Evolutionary conservation across 2,888 invertebrate species (phyloP), one percentile per base, ranked within the genome.

Genomic region (Lutraria lutraria): DNA sequence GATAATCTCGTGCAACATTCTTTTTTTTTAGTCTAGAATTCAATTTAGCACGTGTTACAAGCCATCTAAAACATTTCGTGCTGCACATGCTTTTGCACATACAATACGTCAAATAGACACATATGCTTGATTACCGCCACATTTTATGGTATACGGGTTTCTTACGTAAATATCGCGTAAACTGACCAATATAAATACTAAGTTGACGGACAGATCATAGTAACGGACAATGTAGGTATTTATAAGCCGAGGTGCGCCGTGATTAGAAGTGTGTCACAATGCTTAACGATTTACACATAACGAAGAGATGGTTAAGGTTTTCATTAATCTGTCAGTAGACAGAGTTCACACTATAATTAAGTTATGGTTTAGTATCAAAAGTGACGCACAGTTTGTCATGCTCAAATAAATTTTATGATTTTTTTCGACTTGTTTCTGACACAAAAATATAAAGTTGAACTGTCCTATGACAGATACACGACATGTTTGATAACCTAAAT

Each of bases 181-280:
- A 21, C n/a, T 60, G n/a, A 25, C 43, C 43, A 4, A 43, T 43
- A 43, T 4, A 43, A 43, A 43, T 43, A 43, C n/a, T 63, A 6
- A 8, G 53, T 56, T 56, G 56, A 16, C 19, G 15, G 56, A 56
- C 56, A 56, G 19, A 56, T 16, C 3, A 2, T 56, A 15, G 56
- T 3, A 56, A 2, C 56, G 43, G 2, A 56, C 56, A 56, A 56
- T 43, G 43, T 3, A 8, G 6, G 16, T 56, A 19, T 56, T 56
- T 56, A 15, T 56, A 56, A 56, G 56, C 19, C 12, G 19, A 56
- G 43, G 43, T 56, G 56, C 56, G 56, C 12, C 6, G 6, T 8
- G 63, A 68, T 25, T 6, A 68, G 63, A 68, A 68, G 63, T 68
- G 63, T 68, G 63, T 68, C 63, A 68, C 63, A 25, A 10, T 68